Base-by-base conservation (phyloP, 2,113 vertebrate species). In the Oenanthe melanoleuca region DNA sequence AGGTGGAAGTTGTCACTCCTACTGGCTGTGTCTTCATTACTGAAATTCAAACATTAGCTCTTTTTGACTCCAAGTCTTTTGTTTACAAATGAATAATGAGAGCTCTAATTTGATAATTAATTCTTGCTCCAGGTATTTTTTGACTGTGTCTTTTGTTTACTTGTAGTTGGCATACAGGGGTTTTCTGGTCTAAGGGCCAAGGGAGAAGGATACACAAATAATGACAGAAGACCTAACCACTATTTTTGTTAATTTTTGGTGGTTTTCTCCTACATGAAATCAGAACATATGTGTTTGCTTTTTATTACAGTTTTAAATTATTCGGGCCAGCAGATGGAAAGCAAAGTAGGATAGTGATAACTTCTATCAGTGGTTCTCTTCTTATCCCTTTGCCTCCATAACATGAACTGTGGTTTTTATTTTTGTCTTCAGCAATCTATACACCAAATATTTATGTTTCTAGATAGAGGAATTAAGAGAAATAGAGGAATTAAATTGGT, bases 161-260 rank as follows among this genome's bases (percentile, higher is more conserved):
- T 69, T 0, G 0, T 75, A 61, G 5, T 14, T 86, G 47, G 8
- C 28, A 34, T 31, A 29, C 37, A 65, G 14, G 8, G 8, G 2
- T 57, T 82, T 95, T 71, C 34, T 61, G 50, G 28, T 73, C 25
- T 53, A 65, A 72, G 33, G 21, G 12, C 7, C 15, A 79, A 83
- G 25, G 38, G 23, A 80, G 17, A 72, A 78, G 23, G 12, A 59
- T 33, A 47, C 12, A 12, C 15, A 72, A 93, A 74, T 4, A 74
- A 29, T 33, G 7, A 40, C 5, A 29, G 40, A 73, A 73, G 21
- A 80, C 11, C 5, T 77, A 70, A 57, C 9, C 38, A 47, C 10
- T 77, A 34, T 23, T 87, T 80, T n/a, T 31, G 23, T 50, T 61
- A 3, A 45, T 50, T 83, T 89, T 80, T 63, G 8, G n/a, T 83